Evolutionary conservation across 35 echinoderm and acorn worm genomes (phyloP).

Genomic region (Stichopus chloronotus): DNA sequence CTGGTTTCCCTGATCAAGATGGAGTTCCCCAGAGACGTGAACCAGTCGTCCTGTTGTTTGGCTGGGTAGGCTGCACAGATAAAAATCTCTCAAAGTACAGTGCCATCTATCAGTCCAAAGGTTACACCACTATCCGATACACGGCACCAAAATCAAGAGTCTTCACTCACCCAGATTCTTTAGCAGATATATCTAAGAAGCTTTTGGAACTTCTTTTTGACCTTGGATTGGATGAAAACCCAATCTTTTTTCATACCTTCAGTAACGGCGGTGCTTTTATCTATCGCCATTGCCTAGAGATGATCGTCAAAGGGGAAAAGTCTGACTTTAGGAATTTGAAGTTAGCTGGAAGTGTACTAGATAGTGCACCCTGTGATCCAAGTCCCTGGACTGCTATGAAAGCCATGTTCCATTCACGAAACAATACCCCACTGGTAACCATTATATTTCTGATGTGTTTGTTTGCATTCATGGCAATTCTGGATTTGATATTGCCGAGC

Average conservation of each 20-base stretch:
- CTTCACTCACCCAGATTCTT: slow-evolving; percentile 38
- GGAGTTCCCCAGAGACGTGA: slow-evolving; percentile 41
- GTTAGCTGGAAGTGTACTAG: slow-evolving; percentile 75
- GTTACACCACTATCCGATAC: slow-evolving; percentile 87
- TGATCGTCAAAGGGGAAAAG: slow-evolving; percentile 56
- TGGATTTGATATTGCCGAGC: slow-evolving; percentile 37
- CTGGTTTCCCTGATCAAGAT: slow-evolving; percentile 1
- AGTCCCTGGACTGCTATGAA: slow-evolving; percentile 30
- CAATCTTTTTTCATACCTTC: slow-evolving; percentile 91
- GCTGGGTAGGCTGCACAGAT: slow-evolving; percentile 90
- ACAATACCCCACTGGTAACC: not conserved
- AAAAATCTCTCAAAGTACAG: slow-evolving; percentile 90
- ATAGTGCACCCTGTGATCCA: slow-evolving; percentile 72
- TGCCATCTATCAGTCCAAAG: slow-evolving; percentile 91
- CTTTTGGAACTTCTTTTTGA: slow-evolving; percentile 88
- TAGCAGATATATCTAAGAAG: slow-evolving; percentile 60
- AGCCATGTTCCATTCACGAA: slow-evolving; percentile 46
- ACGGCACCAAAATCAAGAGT: slow-evolving; percentile 58
- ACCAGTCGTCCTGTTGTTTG: slow-evolving; percentile 83
- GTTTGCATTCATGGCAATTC: slow-evolving; percentile 1
- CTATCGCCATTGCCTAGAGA: slow-evolving; percentile 76
- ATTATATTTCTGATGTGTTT: slow-evolving; percentile 49
- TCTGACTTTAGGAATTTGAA: slow-evolving; percentile 55
- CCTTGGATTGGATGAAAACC: slow-evolving; percentile 85
- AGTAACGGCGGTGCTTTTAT: slow-evolving; percentile 86